Conservation (phyloP, 2,113 vertebrate species). For the Nothobranchius furzeri region DNA sequence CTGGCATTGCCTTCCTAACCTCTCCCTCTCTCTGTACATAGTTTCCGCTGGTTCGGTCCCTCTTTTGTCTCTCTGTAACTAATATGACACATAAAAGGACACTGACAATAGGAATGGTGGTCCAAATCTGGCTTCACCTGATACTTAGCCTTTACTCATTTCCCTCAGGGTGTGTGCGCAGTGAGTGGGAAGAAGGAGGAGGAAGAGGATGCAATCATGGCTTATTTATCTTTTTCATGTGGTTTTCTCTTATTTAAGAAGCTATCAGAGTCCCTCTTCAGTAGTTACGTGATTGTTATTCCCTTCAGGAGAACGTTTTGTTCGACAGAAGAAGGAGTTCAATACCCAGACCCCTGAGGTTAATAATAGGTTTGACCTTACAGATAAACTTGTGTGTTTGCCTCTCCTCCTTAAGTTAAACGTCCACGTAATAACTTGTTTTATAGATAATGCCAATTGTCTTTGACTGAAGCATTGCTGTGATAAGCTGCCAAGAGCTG, state of each 20-base stretch:
- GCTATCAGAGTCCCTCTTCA: conserved; percentile 46
- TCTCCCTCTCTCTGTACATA: conserved; percentile 31
- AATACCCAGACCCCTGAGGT: conserved; percentile 62
- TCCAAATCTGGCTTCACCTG: conserved; percentile 64
- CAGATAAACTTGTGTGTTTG: conserved; percentile 62
- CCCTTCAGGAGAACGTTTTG: conserved; percentile 63
- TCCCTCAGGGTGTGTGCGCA: conserved; percentile 51
- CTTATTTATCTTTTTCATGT: conserved; percentile 70
- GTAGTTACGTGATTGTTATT: conserved; percentile 60
- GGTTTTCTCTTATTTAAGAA: conserved; percentile 54
- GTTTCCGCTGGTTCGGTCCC: conserved; percentile 68
- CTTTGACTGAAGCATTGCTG: conserved; percentile 46
- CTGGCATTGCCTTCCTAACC: conserved; percentile 11
- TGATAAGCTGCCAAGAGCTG: conserved; percentile 61
- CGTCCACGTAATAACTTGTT: conserved; percentile 64
- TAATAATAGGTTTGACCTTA: conserved; percentile 76
- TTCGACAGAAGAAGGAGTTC: conserved; percentile 56
- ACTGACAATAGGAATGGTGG: conserved; percentile 61
- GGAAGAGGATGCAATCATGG: conserved; percentile 51
- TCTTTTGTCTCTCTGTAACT: conserved; percentile 74
- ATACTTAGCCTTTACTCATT: conserved; percentile 60
- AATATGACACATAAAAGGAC: conserved; percentile 76
- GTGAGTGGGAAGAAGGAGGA: conserved; percentile 31
- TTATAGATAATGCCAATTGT: conserved; percentile 67
- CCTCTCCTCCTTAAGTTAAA: conserved; percentile 36